These are phyloP conservation scores for Xestobium rufovillosum DNA, from an alignment of 2,888 invertebrate species.

Conservation along the genomic window DNA sequence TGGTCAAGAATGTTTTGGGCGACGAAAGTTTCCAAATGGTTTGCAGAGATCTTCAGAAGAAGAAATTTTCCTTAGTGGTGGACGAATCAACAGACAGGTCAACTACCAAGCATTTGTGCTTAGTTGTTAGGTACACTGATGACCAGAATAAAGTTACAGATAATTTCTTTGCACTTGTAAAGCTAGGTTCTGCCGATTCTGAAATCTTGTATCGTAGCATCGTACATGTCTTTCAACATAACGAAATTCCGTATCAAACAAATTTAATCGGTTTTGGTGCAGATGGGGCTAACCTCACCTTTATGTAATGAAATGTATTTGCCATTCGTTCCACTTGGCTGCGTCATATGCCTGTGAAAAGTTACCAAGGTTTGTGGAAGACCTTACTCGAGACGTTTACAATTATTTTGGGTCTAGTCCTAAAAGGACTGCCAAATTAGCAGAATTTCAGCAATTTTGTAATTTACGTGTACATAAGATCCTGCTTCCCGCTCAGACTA, in stretches of 20 bases:
- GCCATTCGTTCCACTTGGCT: slow-evolving; percentile 28
- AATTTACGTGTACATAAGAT: slow-evolving; percentile 20
- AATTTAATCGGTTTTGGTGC: slow-evolving; percentile 23
- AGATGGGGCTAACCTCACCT: slow-evolving; percentile 21
- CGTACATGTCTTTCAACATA: slow-evolving; percentile 6
- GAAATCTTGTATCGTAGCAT: slow-evolving; percentile 10
- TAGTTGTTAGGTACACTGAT: slow-evolving; percentile 9
- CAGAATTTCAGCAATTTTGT: slow-evolving; percentile 19
- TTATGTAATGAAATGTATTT: slow-evolving; percentile 26
- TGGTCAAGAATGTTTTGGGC: slow-evolving; percentile 22
- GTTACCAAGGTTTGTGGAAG: slow-evolving; percentile 26
- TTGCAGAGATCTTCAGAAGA: slow-evolving; percentile 2
- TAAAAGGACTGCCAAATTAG: slow-evolving; percentile 20
- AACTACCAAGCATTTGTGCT: slow-evolving; percentile 12
- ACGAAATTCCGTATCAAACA: too few relatives aligned
- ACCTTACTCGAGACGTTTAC: slow-evolving; percentile 24
- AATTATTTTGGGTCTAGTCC: slow-evolving; percentile 25
- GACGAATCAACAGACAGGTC: slow-evolving; percentile 19
- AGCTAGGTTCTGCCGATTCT: slow-evolving; percentile 8
- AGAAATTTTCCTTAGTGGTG: slow-evolving; percentile 17
- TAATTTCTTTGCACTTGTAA: slow-evolving; percentile 11
- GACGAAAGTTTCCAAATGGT: slow-evolving; percentile 6
- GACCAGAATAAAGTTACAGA: slow-evolving; percentile 10
- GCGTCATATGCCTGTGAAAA: slow-evolving; percentile 27
- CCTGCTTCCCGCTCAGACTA: slow-evolving; percentile 18